Evolutionary conservation across 2,888 invertebrate species (phyloP), one percentile per base, ranked within the genome.

Genomic region (Ochropleura leucogaster): DNA sequence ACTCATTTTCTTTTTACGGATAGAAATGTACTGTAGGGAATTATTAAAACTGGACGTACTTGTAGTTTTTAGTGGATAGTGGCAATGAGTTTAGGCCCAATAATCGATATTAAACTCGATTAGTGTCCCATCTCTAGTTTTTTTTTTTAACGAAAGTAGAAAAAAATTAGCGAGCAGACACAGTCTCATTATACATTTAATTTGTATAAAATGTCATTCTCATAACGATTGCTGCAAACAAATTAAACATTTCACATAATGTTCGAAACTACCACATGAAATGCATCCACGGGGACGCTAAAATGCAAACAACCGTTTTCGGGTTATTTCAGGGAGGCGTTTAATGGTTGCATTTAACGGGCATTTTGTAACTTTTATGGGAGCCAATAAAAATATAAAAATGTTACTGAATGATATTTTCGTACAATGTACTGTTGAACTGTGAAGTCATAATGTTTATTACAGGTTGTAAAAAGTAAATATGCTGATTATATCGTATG

Each of bases 271-370:
- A 53, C 74, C 79, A 83, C 46, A 80, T 87, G 84, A 87, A 90
- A 90, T 90, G 92, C 92, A 90, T 85, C 87, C 85, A 84, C 87
- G 80, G 84, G 51, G 77, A 79, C 76, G 88, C 88, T 85, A 87
- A 89, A 91, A 91, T 88, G 90, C 89, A 89, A 92, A 91, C 92
- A 91, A 88, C 90, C 91, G 88, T 92, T 93, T 91, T 91, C 88
- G 89, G 91, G 89, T 89, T 94, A 93, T 93, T 93, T 93, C 90
- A 90, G 90, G 91, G 89, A 92, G 92, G 91, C 89, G 91, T 92
- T 93, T 94, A 94, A 95, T 93, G 92, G 90, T 84, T 89, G 89
- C 89, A 89, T 91, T 94, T 93, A 94, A 94, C 91, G 89, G 88
- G 88, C 93, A 89, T 94, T 94, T 93, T 85, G 87, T 82, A 83